These are phyloP conservation scores for Porites lutea DNA, from an alignment of 64 coral and sea anemone genomes.

Conservation along the genomic window DNA sequence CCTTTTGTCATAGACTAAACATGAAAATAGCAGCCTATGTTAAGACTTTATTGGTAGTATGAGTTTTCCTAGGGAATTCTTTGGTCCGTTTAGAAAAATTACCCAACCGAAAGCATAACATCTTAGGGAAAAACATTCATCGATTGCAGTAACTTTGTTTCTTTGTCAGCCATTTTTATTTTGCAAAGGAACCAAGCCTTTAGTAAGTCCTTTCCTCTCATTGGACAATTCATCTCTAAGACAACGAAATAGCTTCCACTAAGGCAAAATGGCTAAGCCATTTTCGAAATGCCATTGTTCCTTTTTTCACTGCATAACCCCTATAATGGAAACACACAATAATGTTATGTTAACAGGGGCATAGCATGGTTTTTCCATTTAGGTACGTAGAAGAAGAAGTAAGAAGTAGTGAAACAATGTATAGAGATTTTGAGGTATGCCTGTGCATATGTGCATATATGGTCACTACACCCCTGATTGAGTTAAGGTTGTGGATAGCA, in stretches of 20 bases:
- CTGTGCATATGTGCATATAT: too few species aligned
- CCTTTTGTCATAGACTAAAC: neutral
- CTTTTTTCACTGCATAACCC: slow-evolving; percentile 63
- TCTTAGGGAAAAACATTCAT: neutral
- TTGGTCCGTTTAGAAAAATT: neutral
- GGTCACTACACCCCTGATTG: too few species aligned
- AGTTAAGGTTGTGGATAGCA: too few species aligned
- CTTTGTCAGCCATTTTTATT: neutral
- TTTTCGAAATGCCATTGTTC: slow-evolving; percentile 51
- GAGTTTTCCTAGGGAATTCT: neutral
- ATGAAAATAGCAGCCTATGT: neutral
- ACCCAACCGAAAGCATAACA: neutral
- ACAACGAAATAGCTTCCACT: too few species aligned
- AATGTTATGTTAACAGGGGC: too few species aligned
- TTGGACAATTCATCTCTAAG: too few species aligned
- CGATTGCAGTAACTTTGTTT: neutral
- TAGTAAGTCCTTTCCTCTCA: too few species aligned
- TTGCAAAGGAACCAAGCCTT: neutral
- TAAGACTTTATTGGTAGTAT: neutral
- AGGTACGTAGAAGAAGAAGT: too few species aligned
- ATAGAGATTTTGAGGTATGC: too few species aligned
- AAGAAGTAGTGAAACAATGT: too few species aligned
- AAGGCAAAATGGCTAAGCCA: slow-evolving; percentile 25
- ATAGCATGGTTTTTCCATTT: too few species aligned
- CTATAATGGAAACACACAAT: neutral